Conservation (phyloP, 1,140 invertebrate species). For the Scaptomyza hsui region DNA sequence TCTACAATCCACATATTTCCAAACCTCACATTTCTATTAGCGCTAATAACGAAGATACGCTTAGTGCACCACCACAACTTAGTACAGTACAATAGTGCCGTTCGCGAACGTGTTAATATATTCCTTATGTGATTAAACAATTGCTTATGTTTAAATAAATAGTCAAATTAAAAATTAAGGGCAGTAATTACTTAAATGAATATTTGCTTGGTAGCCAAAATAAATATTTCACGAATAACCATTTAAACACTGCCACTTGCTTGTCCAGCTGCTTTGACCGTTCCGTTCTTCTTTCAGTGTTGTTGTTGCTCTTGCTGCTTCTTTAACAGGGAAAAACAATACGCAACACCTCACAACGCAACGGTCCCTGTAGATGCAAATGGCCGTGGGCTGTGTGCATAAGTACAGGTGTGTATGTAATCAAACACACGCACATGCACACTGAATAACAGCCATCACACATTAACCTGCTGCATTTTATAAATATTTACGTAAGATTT, state of each 20-base stretch:
- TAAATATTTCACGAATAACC: slow-evolving; percentile 76
- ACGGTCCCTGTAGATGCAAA: slow-evolving; percentile 22
- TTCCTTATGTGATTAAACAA: slow-evolving; percentile 68
- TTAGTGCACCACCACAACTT: no score
- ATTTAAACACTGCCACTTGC: slow-evolving; percentile 51
- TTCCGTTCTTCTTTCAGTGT: not conserved
- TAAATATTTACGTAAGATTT: slow-evolving; percentile 83
- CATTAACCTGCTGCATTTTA: slow-evolving; percentile 81
- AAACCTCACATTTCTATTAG: no score
- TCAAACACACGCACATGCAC: slow-evolving; percentile 14
- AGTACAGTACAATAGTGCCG: no score
- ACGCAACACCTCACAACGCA: not conserved
- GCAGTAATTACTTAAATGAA: slow-evolving; percentile 79
- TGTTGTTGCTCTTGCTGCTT: slow-evolving; percentile 1
- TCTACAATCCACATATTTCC: no score
- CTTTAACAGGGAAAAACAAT: not conserved
- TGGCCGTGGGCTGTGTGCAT: slow-evolving; percentile 67
- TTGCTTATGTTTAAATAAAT: slow-evolving; percentile 81
- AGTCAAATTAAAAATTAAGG: slow-evolving; percentile 80
- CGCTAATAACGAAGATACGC: no score
- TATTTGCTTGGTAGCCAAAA: slow-evolving; percentile 70
- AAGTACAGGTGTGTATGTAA: slow-evolving; percentile 20
- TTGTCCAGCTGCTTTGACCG: not conserved
- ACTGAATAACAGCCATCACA: slow-evolving; percentile 21
- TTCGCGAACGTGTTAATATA: not conserved